Conservation (phyloP, 2,797 vertebrate species). For the Nannoperca obscura region DNA sequence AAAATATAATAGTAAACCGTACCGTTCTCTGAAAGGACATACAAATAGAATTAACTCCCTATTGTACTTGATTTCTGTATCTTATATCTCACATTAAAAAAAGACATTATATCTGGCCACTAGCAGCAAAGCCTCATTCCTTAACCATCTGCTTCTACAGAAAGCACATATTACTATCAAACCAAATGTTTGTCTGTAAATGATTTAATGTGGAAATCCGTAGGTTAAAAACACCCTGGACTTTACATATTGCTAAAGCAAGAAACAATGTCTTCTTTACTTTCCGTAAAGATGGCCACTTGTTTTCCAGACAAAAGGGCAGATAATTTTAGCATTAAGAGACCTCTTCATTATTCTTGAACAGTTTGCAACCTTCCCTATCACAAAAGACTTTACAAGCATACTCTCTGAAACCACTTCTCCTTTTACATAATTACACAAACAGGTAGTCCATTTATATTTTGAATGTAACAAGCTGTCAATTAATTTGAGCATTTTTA, state of each 20-base stretch:
- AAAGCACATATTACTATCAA: too few relatives aligned
- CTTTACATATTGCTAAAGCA: too few relatives aligned
- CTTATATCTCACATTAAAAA: too few relatives aligned
- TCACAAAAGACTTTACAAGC: not conserved
- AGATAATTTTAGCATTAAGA: not conserved
- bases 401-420: too few relatives aligned
- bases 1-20: too few relatives aligned
- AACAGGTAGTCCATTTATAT: not conserved
- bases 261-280: not conserved
- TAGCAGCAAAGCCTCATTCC: not conserved
- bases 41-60: too few relatives aligned
- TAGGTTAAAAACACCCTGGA: not conserved
- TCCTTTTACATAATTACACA: not conserved
- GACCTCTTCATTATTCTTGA: not conserved
- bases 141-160: not conserved
- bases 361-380: not conserved
- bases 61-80: too few relatives aligned
- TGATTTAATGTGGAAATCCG: not conserved
- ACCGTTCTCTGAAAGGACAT: too few relatives aligned
- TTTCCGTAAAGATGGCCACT: too few relatives aligned
- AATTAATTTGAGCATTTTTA: not conserved
- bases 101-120: too few relatives aligned
- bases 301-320: not conserved
- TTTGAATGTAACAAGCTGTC: slow-evolving; percentile 15
- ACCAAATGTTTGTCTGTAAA: not conserved